Base-by-base conservation (phyloP, 2,888 invertebrate species). In the Megamerina dolium region DNA sequence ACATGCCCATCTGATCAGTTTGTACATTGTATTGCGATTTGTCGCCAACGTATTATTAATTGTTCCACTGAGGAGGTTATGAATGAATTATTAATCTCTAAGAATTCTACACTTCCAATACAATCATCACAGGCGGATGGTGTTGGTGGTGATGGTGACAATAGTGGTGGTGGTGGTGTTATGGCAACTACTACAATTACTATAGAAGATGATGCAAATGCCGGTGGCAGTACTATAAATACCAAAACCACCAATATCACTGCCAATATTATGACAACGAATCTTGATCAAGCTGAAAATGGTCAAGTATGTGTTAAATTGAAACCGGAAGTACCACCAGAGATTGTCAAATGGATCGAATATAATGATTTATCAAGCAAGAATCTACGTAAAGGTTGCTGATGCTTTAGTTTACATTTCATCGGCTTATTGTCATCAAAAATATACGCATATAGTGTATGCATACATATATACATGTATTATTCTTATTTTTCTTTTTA, bases 1-100 rank as follows among this genome's bases (percentile, higher is more conserved):
- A 73, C 85, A 18, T 83, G 86, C 1, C 73, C 83, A 4, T 62
- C 62, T n/a, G 89, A 91, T 59, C 77, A 79, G 19, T 87, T 85
- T 69, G 74, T 84, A n/a, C 76, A 77, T 39, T 74, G 72, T 49
- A 75, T 77, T 35, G 74, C 73, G 21, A 63, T 76, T 42, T 75
- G 75, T 45, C 70, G 72, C 19, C 74, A 74, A 44, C 70, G 77
- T 2, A 57, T 77, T 27, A 66, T 74, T n/a, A 68, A 75, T 46
- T 74, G 75, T 46, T 73, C 73, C 43, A 73, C 73, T 30, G 76
- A 77, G 27, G 70, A 74, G 14, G 63, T 77, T 2, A 75, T 77
- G 69, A 57, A 60, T 3, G 72, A 73, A 29, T 58, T 77, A 23
- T 44, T 69, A 5, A 48, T 60, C 33, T 58, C 63, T 3, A 55